phyloP scores from a whole-genome alignment of 2,113 vertebrate genomes.

The Osmerus eperlanus region DNA sequence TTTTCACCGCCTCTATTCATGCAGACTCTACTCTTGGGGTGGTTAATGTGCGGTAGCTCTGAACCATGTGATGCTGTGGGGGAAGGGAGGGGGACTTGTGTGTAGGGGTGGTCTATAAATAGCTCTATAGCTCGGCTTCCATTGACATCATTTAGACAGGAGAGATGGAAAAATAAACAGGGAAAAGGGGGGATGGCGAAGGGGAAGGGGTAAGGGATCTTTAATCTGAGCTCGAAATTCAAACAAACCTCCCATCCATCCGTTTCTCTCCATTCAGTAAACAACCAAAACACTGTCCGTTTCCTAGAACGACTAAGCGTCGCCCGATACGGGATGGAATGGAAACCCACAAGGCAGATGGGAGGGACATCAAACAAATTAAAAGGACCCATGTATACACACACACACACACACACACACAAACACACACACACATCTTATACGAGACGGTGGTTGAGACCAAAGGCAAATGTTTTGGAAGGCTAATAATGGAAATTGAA shows the following conservation, averaged over 20 bases:
- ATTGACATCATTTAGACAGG: slow-evolving; percentile 81
- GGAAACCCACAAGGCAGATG: slow-evolving; percentile 9
- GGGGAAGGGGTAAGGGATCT: slow-evolving; percentile 60
- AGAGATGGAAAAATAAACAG: slow-evolving; percentile 82
- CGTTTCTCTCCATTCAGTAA: slow-evolving; percentile 2
- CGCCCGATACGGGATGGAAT: slow-evolving; percentile 8
- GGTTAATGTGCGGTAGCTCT: slow-evolving; percentile 68
- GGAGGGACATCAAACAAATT: slow-evolving; percentile 12
- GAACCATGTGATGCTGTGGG: slow-evolving; percentile 63
- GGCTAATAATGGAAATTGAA: slow-evolving; percentile 7
- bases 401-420: neutral
- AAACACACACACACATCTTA: neutral
- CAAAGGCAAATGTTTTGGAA: slow-evolving; percentile 11
- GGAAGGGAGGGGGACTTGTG: slow-evolving; percentile 27
- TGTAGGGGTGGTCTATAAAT: slow-evolving; percentile 69
- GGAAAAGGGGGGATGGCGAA: slow-evolving; percentile 50
- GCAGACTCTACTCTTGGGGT: slow-evolving; percentile 62
- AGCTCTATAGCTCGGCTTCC: slow-evolving; percentile 75
- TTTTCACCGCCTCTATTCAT: slow-evolving; percentile 68
- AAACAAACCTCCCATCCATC: slow-evolving; percentile 60
- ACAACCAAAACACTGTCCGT: slow-evolving; percentile 9
- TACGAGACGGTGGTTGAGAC: neutral
- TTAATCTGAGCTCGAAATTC: slow-evolving; percentile 74
- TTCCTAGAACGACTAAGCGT: slow-evolving; percentile 16
- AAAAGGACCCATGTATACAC: neutral